phyloP scores from a whole-genome alignment of 2,113 vertebrate genomes.

The Cairina moschata region DNA sequence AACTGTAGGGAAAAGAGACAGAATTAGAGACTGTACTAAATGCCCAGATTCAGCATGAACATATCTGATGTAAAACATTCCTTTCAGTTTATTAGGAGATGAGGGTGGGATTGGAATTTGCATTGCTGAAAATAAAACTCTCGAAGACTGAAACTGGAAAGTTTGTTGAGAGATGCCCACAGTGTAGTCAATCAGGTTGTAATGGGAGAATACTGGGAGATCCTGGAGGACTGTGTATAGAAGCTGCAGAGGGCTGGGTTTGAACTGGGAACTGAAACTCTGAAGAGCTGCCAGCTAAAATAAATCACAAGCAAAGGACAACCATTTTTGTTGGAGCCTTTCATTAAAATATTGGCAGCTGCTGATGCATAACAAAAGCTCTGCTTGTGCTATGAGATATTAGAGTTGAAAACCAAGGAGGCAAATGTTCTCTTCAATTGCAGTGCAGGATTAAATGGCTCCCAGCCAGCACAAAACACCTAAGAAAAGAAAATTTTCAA shows the following conservation, averaged over 20 bases:
- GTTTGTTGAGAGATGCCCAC: background rate
- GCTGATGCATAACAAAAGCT: constrained; percentile 69
- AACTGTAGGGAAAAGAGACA: background rate
- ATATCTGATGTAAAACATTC: background rate
- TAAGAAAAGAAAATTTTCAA: constrained; percentile 20
- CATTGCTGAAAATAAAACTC: background rate
- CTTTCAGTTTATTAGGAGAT: background rate
- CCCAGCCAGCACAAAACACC: constrained; percentile 32
- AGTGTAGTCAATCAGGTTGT: background rate
- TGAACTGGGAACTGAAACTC: constrained; percentile 24
- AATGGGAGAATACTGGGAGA: constrained; percentile 15
- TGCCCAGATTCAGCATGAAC: background rate
- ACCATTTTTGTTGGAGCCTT: constrained; percentile 38
- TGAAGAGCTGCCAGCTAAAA: constrained; percentile 45
- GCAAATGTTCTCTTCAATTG: constrained; percentile 56
- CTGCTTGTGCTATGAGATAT: constrained; percentile 54
- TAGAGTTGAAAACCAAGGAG: constrained; percentile 47
- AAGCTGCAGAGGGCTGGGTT: background rate
- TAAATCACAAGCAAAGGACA: constrained; percentile 56
- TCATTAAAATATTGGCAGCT: constrained; percentile 71
- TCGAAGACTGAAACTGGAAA: background rate
- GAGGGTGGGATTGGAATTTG: background rate
- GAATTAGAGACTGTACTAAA: background rate
- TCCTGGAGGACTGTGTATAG: background rate
- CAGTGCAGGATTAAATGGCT: constrained; percentile 44